phyloP scores from a whole-genome alignment of 2,888 invertebrate species.

The Miltochrista miniata region DNA sequence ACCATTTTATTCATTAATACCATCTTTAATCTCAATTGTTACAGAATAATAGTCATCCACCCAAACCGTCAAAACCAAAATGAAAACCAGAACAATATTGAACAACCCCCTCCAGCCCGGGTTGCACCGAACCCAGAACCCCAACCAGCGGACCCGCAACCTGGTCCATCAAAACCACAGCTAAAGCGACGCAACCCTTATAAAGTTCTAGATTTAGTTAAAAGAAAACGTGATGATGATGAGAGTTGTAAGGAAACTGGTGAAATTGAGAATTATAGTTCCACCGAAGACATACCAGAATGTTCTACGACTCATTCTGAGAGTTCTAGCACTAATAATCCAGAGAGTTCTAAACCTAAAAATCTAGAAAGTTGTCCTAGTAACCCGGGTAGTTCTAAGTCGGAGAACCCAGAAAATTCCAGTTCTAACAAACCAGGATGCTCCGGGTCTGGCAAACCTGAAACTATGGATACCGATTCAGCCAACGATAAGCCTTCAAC shows the following conservation, averaged over 20 bases:
- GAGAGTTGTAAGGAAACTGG: not conserved
- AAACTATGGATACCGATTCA: not conserved
- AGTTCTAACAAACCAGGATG: not conserved
- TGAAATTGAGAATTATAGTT: not conserved
- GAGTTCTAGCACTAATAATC: not conserved
- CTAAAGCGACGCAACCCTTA: not conserved
- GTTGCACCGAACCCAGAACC: not conserved
- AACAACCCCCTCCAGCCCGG: not conserved
- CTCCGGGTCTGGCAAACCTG: not conserved
- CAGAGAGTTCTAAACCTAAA: not conserved
- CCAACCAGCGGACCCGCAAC: not conserved
- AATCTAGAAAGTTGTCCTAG: not conserved
- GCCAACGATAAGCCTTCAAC: too few relatives aligned
- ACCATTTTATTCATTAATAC: too few relatives aligned
- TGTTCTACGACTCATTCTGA: not conserved
- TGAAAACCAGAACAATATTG: not conserved
- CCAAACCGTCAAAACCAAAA: conserved; percentile 13
- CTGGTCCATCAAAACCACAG: not conserved
- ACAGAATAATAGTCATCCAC: conserved; percentile 33
- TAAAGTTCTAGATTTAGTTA: not conserved
- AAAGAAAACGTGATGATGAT: not conserved
- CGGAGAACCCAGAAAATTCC: too few relatives aligned
- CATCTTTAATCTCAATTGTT: not conserved
- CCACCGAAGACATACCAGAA: not conserved
- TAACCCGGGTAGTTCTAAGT: not conserved